Base-by-base conservation (phyloP, 1,140 invertebrate species). In the Drosophila yakuba region DNA sequence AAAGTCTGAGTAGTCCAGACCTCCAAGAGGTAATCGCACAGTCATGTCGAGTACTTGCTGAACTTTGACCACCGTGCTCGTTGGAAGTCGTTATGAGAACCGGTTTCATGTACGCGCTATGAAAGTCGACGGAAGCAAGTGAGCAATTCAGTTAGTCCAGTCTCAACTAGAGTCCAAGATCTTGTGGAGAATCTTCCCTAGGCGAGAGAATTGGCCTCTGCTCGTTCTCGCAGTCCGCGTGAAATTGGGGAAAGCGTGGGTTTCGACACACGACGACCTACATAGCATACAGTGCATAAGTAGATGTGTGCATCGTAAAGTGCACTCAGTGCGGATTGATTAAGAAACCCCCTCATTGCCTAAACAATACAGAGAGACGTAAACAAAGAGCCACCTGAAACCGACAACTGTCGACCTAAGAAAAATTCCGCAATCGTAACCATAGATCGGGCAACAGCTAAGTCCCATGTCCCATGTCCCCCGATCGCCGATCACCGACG, bases 361-460 rank as follows among this genome's bases (percentile, higher is more conserved):
- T 12, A 59, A 63, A 45, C 20, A 56, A 63, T 45, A 51, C 35
- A 52, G 15, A 44, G 14, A 61, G 32, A 35, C 28, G 32, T 32
- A 61, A 62, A 56, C 59, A 48, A 20, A 59, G 11, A 50, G 47
- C n/a, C 45, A 68, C 44, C 43, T 35, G 56, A 60, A 28, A 50
- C 62, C 28, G 39, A 36, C 47, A 14, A 41, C 38, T 48, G 52
- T n/a, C 38, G 17, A 45, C 35, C 17, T 12, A 39, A 23, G 75
- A 36, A 59, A 23, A 68, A 60, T 74, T 82, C 48, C 48, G 73
- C 76, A 48, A 57, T 54, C 35, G 32, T 15, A 59, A 74, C 68
- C 68, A 82, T 73, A 23, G 54, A 76, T 57, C 17, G 54, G 3
- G 38, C 2, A 55, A 25, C 47, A 28, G 35, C 35, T 4, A 23